phyloP scores from a whole-genome alignment of 1,140 invertebrate genomes.

The Drosophila tropicalis region DNA sequence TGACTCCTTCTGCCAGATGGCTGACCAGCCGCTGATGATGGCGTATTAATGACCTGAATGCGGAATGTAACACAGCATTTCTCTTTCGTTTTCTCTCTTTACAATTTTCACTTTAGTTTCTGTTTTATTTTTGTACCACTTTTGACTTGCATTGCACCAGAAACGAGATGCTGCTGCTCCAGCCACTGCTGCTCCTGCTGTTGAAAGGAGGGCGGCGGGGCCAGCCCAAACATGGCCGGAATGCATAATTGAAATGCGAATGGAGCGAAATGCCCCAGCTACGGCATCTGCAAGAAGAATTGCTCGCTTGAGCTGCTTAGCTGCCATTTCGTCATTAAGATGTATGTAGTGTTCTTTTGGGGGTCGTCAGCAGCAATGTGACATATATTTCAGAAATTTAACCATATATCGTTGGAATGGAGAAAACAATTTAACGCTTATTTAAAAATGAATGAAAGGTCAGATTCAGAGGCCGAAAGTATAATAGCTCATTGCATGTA shows the following conservation, averaged over 20 bases:
- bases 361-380: slow-evolving; percentile 1
- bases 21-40: slow-evolving; percentile 54
- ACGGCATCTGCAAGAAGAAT: background rate
- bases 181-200: no score
- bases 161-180: background rate
- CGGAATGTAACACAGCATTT: slow-evolving; percentile 71
- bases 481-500: no score
- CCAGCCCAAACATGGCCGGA: slow-evolving; percentile 49
- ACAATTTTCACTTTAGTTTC: slow-evolving; percentile 5
- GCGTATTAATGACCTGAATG: slow-evolving; percentile 80
- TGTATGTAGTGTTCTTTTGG: slow-evolving; percentile 7
- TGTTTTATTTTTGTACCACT: slow-evolving; percentile 29
- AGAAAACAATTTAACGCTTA: background rate
- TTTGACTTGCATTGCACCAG: slow-evolving; percentile 40
- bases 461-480: background rate
- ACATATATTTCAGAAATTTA: slow-evolving; percentile 7
- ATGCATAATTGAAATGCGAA: slow-evolving; percentile 77
- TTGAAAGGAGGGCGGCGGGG: background rate
- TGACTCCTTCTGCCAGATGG: background rate
- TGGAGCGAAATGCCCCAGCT: slow-evolving; percentile 26
- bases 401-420: background rate
- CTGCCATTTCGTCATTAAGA: slow-evolving; percentile 1
- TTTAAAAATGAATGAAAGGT: background rate
- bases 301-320: slow-evolving; percentile 18
- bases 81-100: slow-evolving; percentile 6